Percentiles rank a stretch among this genome's conserved stretches.
These are phyloP conservation scores for Drosophila longiperda DNA, from an alignment of 2,888 invertebrate species.

Conservation along the genomic window DNA sequence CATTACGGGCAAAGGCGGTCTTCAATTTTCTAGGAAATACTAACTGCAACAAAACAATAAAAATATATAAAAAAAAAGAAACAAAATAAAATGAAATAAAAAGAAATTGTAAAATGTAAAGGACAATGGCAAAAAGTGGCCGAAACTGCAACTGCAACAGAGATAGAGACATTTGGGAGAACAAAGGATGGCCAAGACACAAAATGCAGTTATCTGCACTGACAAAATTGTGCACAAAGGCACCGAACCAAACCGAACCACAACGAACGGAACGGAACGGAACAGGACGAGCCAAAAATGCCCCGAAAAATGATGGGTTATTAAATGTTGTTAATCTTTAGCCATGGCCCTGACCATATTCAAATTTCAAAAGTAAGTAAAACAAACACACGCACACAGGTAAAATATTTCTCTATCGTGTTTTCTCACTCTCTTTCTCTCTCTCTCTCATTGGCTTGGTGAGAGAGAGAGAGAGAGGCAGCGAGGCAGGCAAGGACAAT, in stretches of 20 bases:
- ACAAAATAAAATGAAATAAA: constrained; percentile 10
- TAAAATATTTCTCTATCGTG: constrained; percentile 21
- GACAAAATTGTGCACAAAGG: constrained; percentile 63
- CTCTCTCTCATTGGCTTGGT: neutral
- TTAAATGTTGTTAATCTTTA: constrained; percentile 79
- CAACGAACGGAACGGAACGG: constrained; percentile 7
- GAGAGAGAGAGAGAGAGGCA: no score
- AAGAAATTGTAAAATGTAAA: constrained; percentile 61
- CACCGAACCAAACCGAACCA: constrained; percentile 25
- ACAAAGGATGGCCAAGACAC: constrained; percentile 52
- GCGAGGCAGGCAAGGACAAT: constrained; percentile 46
- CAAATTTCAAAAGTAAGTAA: constrained; percentile 69
- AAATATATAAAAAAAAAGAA: constrained; percentile 44
- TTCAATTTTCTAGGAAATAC: constrained; percentile 56
- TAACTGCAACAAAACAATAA: constrained; percentile 58
- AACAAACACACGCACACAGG: constrained; percentile 48
- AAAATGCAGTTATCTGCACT: constrained; percentile 74
- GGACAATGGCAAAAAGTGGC: constrained; percentile 74
- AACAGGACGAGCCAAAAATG: constrained; percentile 45
- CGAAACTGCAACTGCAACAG: constrained; percentile 21
- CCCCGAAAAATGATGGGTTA: constrained; percentile 72
- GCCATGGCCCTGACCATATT: constrained; percentile 59
- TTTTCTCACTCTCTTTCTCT: neutral
- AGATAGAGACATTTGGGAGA: constrained; percentile 30
- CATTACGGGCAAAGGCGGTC: constrained; percentile 11